Evolutionary conservation across 2,113 vertebrate genomes (phyloP).

Genomic region (Puma concolor): DNA sequence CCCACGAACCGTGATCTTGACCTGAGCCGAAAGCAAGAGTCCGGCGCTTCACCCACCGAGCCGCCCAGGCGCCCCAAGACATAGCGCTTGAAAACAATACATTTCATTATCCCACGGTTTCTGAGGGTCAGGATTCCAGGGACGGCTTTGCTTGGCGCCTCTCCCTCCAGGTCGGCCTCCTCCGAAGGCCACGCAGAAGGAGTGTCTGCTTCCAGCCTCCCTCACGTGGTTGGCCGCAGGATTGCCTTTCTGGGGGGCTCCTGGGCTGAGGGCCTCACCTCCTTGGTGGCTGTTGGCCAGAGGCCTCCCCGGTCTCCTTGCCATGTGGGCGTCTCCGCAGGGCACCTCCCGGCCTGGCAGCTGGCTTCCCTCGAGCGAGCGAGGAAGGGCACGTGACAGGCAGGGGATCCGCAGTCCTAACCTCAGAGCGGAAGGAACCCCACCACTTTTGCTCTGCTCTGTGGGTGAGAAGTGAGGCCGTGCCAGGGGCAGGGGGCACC

Average conservation of each 20-base stretch:
- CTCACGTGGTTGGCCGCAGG: neutral
- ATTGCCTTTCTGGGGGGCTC: neutral
- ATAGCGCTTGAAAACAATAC: accelerated
- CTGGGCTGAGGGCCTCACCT: neutral
- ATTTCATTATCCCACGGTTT: neutral
- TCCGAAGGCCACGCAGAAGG: accelerated
- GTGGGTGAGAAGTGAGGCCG: neutral
- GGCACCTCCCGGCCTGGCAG: neutral
- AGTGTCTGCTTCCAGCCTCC: accelerated
- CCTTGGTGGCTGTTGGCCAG: neutral
- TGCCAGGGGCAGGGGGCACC: accelerated
- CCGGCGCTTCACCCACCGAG: too few relatives aligned
- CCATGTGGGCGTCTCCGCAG: neutral
- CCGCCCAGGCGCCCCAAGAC: too few relatives aligned
- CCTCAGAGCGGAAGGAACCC: accelerated
- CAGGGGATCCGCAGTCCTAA: neutral
- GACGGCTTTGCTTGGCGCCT: too few relatives aligned
- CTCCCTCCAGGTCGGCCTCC: neutral
- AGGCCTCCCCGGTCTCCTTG: neutral
- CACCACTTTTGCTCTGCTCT: neutral
- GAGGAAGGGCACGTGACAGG: accelerated
- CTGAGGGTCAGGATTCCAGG: neutral
- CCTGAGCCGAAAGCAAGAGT: too few relatives aligned
- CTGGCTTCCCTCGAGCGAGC: neutral
- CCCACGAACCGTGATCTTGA: too few relatives aligned